These are phyloP conservation scores for Pygocentrus nattereri DNA, from an alignment of 2,797 vertebrate species.

Conservation along the genomic window DNA sequence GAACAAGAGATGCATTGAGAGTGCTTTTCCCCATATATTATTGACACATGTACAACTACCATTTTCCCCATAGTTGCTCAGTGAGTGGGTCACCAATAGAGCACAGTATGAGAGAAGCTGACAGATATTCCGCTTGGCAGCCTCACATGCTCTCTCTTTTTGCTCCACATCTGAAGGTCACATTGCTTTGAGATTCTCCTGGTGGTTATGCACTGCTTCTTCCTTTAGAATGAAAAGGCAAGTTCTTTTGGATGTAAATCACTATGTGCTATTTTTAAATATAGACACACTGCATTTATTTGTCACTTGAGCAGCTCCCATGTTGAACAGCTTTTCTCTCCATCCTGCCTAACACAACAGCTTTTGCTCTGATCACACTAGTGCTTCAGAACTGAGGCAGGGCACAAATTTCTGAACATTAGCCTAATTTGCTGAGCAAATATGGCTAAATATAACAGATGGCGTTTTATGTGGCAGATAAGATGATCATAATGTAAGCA, in stretches of 20 bases:
- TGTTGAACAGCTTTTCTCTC: not conserved
- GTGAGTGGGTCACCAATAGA: constrained; percentile 32
- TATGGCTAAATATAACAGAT: constrained; percentile 1
- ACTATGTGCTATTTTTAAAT: constrained; percentile 20
- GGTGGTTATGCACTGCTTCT: constrained; percentile 15
- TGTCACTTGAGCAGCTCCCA: not conserved
- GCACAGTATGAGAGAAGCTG: constrained; percentile 31
- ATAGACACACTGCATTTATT: constrained; percentile 2
- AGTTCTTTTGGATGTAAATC: constrained; percentile 20
- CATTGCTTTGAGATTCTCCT: constrained; percentile 26
- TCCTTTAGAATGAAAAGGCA: constrained; percentile 17
- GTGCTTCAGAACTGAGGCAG: not conserved
- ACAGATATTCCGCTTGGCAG: constrained; percentile 49
- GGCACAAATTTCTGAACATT: not conserved
- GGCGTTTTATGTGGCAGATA: not conserved
- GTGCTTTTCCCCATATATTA: constrained; percentile 53
- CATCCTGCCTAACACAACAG: not conserved
- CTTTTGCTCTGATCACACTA: constrained; percentile 18
- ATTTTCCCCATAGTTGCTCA: constrained; percentile 27
- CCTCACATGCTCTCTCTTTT: not conserved
- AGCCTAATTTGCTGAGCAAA: constrained; percentile 1
- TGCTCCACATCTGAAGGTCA: constrained; percentile 31
- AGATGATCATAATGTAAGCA: not conserved
- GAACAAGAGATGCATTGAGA: constrained; percentile 56
- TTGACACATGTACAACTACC: constrained; percentile 42